phyloP scores from a whole-genome alignment of 64 coral and sea anemone species.

The Montipora capricornis region DNA sequence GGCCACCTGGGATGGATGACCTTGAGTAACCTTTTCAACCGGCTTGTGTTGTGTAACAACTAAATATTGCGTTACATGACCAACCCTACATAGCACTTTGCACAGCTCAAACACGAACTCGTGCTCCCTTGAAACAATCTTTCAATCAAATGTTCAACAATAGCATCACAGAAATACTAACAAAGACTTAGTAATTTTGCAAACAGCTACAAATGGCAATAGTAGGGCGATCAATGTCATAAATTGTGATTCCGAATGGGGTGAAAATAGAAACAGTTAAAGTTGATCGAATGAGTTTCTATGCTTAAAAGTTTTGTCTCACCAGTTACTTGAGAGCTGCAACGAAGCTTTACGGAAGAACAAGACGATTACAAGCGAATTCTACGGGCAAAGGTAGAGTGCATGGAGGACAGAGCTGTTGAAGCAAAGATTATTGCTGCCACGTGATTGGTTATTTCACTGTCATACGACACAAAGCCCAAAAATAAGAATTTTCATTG shows the following conservation, averaged over 20 bases:
- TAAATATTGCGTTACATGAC: too few species aligned
- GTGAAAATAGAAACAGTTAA: background rate
- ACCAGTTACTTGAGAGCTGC: background rate
- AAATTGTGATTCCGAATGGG: background rate
- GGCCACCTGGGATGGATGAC: too few species aligned
- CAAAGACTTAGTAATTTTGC: background rate
- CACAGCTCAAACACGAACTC: background rate
- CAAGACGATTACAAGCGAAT: background rate
- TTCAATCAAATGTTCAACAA: background rate
- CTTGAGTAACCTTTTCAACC: too few species aligned
- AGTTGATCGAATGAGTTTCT: background rate
- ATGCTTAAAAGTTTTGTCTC: background rate
- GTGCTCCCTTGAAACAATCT: background rate
- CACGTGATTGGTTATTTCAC: conserved; percentile 13
- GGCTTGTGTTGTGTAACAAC: too few species aligned
- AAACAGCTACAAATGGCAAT: background rate
- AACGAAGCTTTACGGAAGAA: background rate
- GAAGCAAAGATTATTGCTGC: background rate
- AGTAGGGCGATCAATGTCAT: background rate
- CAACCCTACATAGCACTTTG: too few species aligned
- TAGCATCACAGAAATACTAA: background rate
- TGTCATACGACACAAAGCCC: conserved; percentile 20
- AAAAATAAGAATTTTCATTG: too few species aligned
- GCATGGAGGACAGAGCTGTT: background rate
- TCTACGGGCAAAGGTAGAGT: background rate